phyloP scores from a whole-genome alignment of 35 echinoderm and acorn worm species.

The Antedon bifida region DNA sequence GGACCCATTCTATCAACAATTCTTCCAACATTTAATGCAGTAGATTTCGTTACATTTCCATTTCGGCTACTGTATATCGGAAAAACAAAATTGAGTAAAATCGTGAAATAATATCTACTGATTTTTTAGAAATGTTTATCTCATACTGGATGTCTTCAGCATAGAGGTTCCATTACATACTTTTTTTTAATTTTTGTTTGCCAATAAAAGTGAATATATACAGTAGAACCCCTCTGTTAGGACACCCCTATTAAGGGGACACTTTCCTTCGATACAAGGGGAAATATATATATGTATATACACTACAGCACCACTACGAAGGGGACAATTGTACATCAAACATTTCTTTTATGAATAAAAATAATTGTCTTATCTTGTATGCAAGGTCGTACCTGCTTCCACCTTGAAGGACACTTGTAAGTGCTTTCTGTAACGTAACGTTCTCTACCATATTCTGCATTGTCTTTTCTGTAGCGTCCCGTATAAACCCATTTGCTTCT shows the following conservation, averaged over 20 bases:
- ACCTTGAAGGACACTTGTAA: slow-evolving; percentile 39
- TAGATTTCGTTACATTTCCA: slow-evolving; percentile 47
- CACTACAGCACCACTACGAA: no score
- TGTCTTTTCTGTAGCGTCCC: slow-evolving; percentile 76
- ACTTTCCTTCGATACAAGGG: no score
- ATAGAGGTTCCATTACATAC: not conserved
- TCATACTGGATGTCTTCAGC: not conserved
- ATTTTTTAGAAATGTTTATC: not conserved
- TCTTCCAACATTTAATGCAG: slow-evolving; percentile 48
- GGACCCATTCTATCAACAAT: slow-evolving; percentile 81
- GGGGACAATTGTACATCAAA: no score
- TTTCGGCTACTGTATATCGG: slow-evolving; percentile 54
- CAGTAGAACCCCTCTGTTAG: no score
- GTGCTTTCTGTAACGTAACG: slow-evolving; percentile 67
- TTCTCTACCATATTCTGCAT: slow-evolving; percentile 65
- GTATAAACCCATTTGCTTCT: slow-evolving; percentile 84
- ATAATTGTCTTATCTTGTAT: no score
- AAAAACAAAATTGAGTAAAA: not conserved
- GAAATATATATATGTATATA: no score
- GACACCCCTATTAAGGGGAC: no score
- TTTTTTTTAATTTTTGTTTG: no score
- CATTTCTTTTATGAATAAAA: no score
- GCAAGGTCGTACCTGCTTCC: slow-evolving; percentile 48
- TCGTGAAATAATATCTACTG: not conserved
- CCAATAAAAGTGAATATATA: no score